These are phyloP conservation scores for Oncorhynchus mykiss DNA, from an alignment of 2,113 vertebrate species.

Conservation along the genomic window DNA sequence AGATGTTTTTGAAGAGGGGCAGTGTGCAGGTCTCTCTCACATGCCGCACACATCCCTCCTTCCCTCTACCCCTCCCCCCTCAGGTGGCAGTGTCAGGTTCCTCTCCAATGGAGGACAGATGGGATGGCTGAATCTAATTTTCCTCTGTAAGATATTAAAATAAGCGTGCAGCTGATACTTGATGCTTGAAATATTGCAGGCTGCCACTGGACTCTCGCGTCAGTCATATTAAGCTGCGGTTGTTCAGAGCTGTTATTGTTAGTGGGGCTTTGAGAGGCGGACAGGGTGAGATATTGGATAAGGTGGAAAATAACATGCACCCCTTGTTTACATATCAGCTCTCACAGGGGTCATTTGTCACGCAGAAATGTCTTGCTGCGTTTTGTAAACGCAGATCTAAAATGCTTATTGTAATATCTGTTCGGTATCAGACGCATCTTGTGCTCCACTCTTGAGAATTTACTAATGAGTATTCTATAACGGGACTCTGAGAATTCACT, in stretches of 20 bases:
- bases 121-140: conserved; percentile 75
- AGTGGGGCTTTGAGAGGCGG: not conserved
- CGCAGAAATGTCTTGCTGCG: no score
- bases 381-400: no score
- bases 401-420: no score
- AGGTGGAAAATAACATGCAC: no score
- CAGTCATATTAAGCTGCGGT: conserved; percentile 53
- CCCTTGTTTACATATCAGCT: no score
- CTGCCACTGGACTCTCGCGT: conserved; percentile 31
- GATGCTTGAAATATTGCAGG: conserved; percentile 66
- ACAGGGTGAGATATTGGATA: no score
- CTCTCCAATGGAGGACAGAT: conserved; percentile 48
- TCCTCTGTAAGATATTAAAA: conserved; percentile 68
- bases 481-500: no score
- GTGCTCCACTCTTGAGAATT: no score
- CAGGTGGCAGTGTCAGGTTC: conserved; percentile 64
- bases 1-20: conserved; percentile 70
- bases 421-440: no score
- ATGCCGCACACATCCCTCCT: conserved; percentile 15
- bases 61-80: conserved; percentile 9
- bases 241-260: conserved; percentile 32
- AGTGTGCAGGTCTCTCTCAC: conserved; percentile 36
- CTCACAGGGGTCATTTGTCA: no score
- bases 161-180: conserved; percentile 63
- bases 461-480: no score